Evolutionary conservation across 1,140 invertebrate species (phyloP).

Genomic region (Macrosteles quadrilineatus): DNA sequence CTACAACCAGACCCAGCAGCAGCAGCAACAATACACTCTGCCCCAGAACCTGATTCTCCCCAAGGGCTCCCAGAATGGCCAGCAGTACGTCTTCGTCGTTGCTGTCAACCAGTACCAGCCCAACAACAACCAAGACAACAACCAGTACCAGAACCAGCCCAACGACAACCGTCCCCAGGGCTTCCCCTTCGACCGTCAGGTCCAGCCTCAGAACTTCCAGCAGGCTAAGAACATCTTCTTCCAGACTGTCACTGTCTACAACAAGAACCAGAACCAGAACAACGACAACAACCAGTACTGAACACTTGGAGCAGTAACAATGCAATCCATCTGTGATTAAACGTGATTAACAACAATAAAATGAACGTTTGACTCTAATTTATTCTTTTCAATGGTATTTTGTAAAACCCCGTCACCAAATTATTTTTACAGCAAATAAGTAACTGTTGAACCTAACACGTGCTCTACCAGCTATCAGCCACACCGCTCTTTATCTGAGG

Average conservation of each 20-base stretch:
- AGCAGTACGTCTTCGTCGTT: slow-evolving; percentile 61
- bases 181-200: slow-evolving; percentile 39
- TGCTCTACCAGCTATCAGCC: too few relatives aligned
- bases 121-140: slow-evolving; percentile 37
- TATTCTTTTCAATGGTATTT: too few relatives aligned
- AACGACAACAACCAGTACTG: neutral
- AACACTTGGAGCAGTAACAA: too few relatives aligned
- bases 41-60: slow-evolving; percentile 63
- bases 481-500: too few relatives aligned
- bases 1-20: slow-evolving; percentile 14
- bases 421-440: too few relatives aligned
- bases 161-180: slow-evolving; percentile 31
- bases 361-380: too few relatives aligned
- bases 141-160: slow-evolving; percentile 6
- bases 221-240: slow-evolving; percentile 33
- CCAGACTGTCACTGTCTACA: slow-evolving; percentile 29
- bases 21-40: slow-evolving; percentile 49
- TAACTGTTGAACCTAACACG: too few relatives aligned
- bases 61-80: slow-evolving; percentile 60
- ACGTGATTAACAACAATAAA: too few relatives aligned
- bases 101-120: slow-evolving; percentile 54
- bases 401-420: too few relatives aligned
- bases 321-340: too few relatives aligned
- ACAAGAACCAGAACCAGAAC: slow-evolving; percentile 23
- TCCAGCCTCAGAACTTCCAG: slow-evolving; percentile 27